Base-by-base conservation (phyloP, 1,140 invertebrate species). In the Frieseomelitta varia region DNA sequence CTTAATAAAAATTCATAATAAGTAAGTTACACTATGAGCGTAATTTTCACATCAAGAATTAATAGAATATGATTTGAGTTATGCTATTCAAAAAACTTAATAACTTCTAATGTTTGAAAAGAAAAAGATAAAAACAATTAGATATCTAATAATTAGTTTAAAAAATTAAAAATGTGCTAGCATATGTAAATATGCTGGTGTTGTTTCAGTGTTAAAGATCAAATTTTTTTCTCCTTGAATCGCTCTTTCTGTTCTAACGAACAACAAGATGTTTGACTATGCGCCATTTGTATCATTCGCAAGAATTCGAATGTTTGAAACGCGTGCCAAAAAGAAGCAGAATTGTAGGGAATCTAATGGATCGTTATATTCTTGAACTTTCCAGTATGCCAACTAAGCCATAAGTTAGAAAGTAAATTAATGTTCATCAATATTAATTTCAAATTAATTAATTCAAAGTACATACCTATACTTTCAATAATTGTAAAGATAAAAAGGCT, bases 371-470 rank as follows among this genome's bases (percentile, higher is more conserved):
- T 84, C 78, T 80, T 65, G 34, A 84, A n/a, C 53, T 74, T 21
- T 84, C 73, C 78, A 51, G 30, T 61, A 58, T 84, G 69, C 83
- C 83, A 84, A 84, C 34, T 30, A 78, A 84, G 71, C 53, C 83
- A 27, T 53, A 39, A 80, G 58, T 78, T 73, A 80, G 69, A 34
- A 80, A 47, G 53, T 71, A 71, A 51, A 84, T 84, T 79, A 84
- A 73, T 80, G n/a, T n/a, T n/a, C n/a, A 61, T 61, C 0, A 14
- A 24, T 61, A 14, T n/a, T 61, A 61, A 12, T n/a, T n/a, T 61
- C 58, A n/a, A 39, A 39, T 39, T 47, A 47, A 47, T 47, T 47
- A 47, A 47, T 61, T n/a, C 4, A 61, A 61, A 12, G 21, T 4
- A n/a, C 58, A n/a, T n/a, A 24, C 39, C 6, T 2, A 2, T 61